Conservation (phyloP, 2,888 invertebrate species). For the Azorinus chamasolen region DNA sequence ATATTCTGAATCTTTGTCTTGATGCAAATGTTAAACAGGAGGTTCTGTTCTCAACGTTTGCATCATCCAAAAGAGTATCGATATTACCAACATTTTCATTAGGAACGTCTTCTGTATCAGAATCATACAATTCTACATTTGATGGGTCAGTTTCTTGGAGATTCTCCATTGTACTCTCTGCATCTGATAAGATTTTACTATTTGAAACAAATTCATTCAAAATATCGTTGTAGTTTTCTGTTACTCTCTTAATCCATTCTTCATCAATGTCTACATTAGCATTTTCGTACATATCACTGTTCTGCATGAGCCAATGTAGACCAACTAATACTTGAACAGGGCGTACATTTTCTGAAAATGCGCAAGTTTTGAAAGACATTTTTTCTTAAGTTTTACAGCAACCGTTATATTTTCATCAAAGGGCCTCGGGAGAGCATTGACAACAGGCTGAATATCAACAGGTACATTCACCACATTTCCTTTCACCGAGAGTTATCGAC, state of each 20-base stretch:
- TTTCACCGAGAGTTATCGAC: slow-evolving; percentile 49
- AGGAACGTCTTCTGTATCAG: not conserved
- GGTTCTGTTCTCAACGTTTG: slow-evolving; percentile 6
- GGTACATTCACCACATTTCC: slow-evolving; percentile 65
- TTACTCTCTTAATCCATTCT: slow-evolving; percentile 15
- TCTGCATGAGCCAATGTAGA: slow-evolving; percentile 36
- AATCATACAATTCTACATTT: slow-evolving; percentile 10
- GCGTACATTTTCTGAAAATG: slow-evolving; percentile 47
- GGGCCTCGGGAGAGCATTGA: slow-evolving; percentile 19
- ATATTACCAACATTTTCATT: slow-evolving; percentile 14
- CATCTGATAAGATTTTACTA: not conserved
- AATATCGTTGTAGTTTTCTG: not conserved
- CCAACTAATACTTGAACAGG: slow-evolving; percentile 36
- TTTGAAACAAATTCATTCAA: slow-evolving; percentile 8
- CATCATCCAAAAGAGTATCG: slow-evolving; percentile 43
- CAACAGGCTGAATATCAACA: slow-evolving; percentile 55
- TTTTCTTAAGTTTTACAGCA: slow-evolving; percentile 53
- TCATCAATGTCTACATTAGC: slow-evolving; percentile 35
- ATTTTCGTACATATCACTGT: slow-evolving; percentile 47
- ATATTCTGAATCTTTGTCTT: slow-evolving; percentile 20
- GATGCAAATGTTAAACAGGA: slow-evolving; percentile 42
- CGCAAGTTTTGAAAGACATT: slow-evolving; percentile 21
- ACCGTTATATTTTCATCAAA: slow-evolving; percentile 50
- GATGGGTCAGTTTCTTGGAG: slow-evolving; percentile 31
- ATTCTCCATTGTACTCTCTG: not conserved